These are phyloP conservation scores for Hylaeus anthracinus DNA, from an alignment of 1,140 invertebrate species.

Conservation along the genomic window DNA sequence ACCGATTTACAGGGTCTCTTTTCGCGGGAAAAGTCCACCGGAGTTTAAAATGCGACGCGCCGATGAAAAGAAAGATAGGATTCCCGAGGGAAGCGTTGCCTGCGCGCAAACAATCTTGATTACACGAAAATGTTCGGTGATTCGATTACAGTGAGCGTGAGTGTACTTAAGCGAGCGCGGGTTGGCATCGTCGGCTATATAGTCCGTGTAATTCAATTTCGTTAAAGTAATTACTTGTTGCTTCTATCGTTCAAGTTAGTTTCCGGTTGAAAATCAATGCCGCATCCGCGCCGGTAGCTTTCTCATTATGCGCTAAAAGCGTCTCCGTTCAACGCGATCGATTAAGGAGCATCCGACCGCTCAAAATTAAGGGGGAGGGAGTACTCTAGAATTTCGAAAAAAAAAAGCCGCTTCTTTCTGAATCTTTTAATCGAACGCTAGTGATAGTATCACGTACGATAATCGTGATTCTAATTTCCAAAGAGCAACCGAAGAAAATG, in stretches of 20 bases:
- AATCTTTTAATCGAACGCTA: no score
- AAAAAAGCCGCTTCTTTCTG: no score
- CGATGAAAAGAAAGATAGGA: background rate
- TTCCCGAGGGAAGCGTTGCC: background rate
- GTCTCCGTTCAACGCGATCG: constrained; percentile 36
- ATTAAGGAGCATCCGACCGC: constrained; percentile 21
- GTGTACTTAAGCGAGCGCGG: constrained; percentile 54
- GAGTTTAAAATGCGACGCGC: background rate
- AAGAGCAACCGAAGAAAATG: no score
- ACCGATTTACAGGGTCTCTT: no score
- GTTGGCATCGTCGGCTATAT: constrained; percentile 30
- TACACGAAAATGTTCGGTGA: constrained; percentile 49
- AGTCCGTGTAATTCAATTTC: constrained; percentile 62
- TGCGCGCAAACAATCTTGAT: constrained; percentile 36
- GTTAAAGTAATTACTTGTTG: constrained; percentile 67
- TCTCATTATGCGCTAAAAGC: constrained; percentile 49
- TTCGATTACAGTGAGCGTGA: constrained; percentile 56
- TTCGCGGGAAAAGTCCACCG: no score
- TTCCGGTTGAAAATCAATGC: constrained; percentile 60
- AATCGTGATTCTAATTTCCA: no score
- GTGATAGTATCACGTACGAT: no score
- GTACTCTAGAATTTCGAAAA: no score
- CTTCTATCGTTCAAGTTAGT: constrained; percentile 61
- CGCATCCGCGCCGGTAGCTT: constrained; percentile 29
- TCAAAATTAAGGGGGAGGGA: no score